Percentiles rank a stretch among this genome's conserved stretches.
Conservation (phyloP, 2,797 vertebrate genomes). For the Botia kubotai region DNA sequence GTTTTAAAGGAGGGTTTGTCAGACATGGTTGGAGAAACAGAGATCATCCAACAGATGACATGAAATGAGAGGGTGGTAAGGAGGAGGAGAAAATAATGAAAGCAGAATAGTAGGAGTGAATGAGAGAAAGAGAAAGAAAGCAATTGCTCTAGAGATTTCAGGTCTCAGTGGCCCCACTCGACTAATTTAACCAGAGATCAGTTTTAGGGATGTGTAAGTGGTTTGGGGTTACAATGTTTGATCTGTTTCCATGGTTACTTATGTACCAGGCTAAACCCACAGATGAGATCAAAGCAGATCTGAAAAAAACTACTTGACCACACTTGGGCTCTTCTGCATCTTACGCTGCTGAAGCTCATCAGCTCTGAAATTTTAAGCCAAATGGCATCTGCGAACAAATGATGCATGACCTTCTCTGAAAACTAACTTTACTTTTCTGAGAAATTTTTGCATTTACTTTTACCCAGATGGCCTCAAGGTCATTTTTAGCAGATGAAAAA, state of each 20-base stretch:
- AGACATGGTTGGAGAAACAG: constrained; percentile 21
- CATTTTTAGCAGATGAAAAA: too few species aligned
- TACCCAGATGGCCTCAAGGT: too few species aligned
- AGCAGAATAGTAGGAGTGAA: constrained; percentile 13
- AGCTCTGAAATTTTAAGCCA: background rate
- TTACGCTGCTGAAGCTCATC: background rate
- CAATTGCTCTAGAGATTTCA: constrained; percentile 27
- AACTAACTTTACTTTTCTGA: too few species aligned
- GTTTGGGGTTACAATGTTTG: constrained; percentile 30
- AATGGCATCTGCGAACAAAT: background rate
- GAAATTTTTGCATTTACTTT: too few species aligned
- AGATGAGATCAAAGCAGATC: constrained; percentile 39
- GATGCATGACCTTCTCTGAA: background rate
- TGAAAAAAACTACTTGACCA: constrained; percentile 40
- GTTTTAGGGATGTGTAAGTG: constrained; percentile 27
- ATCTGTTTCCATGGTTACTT: constrained; percentile 42
- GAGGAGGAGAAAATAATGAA: constrained; percentile 7
- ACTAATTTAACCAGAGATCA: constrained; percentile 21
- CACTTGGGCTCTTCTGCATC: background rate
- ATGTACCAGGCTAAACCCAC: constrained; percentile 10
- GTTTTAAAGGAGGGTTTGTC: constrained; percentile 7
- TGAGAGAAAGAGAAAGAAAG: constrained; percentile 8
- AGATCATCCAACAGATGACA: constrained; percentile 16
- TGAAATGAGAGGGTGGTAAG: constrained; percentile 20
- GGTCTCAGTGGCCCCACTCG: constrained; percentile 11